These are phyloP conservation scores for Macrosoma leucophasiata DNA, from an alignment of 2,888 invertebrate genomes.

Conservation along the genomic window DNA sequence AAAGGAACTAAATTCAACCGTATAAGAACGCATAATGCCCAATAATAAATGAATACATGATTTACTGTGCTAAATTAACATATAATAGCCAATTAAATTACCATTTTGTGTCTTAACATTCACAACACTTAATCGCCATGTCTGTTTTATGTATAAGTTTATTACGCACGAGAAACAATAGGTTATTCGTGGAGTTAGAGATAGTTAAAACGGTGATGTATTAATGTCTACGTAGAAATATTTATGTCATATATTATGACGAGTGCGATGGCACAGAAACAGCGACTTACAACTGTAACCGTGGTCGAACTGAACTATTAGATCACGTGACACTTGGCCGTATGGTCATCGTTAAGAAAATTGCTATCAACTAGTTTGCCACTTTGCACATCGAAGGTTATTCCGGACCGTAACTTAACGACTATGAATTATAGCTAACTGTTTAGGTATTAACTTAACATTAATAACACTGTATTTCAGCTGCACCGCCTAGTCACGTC, in stretches of 20 bases:
- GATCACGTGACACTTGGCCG: conserved; percentile 49
- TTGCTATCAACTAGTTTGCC: conserved; percentile 39
- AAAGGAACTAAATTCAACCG: no score
- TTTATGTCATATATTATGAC: no score
- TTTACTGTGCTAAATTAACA: conserved; percentile 49
- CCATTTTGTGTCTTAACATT: conserved; percentile 44
- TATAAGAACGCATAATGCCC: no score
- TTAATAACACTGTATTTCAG: conserved; percentile 63
- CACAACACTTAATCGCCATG: conserved; percentile 41
- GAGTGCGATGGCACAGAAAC: conserved; percentile 30
- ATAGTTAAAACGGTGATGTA: no score
- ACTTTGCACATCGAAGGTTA: conserved; percentile 21
- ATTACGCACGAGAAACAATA: conserved; percentile 31
- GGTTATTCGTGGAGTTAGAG: no score
- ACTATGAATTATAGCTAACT: conserved; percentile 10
- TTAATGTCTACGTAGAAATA: no score
- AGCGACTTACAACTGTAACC: conserved; percentile 42
- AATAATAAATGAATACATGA: no score
- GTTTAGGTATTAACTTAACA: conserved; percentile 11
- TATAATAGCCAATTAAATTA: conserved; percentile 51
- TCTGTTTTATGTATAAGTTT: conserved; percentile 33
- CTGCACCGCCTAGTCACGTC: conserved; percentile 89
- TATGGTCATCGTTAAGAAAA: conserved; percentile 47
- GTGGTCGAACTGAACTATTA: conserved; percentile 33
- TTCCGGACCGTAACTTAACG: conserved; percentile 19